Evolutionary conservation across 2,797 vertebrate genomes (phyloP).

Genomic region (Brotogeris chrysoptera): DNA sequence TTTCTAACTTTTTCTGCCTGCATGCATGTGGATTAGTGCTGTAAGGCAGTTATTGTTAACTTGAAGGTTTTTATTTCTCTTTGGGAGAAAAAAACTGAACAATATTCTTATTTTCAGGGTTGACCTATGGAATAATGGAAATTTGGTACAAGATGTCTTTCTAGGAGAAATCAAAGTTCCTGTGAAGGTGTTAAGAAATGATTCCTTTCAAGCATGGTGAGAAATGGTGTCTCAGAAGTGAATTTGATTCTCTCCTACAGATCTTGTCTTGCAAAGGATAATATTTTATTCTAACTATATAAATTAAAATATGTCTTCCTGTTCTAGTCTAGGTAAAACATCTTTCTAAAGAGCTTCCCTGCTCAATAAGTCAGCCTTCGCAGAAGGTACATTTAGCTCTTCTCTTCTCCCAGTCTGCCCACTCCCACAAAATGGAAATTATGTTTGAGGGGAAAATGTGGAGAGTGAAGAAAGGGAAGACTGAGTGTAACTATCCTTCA

Average conservation of each 20-base stretch:
- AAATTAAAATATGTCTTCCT: background rate
- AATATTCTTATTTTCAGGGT: conserved; percentile 83
- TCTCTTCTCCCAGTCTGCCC: background rate
- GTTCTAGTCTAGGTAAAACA: background rate
- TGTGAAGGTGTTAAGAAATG: conserved; percentile 89
- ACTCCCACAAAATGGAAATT: background rate
- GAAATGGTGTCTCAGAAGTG: conserved; percentile 9
- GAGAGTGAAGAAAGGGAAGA: background rate
- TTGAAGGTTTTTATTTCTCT: conserved; percentile 9
- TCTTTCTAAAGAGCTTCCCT: background rate
- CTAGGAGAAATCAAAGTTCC: conserved; percentile 94
- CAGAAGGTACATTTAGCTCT: background rate
- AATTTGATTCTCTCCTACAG: background rate
- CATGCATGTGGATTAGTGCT: conserved; percentile 73
- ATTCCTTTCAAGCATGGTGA: conserved; percentile 92
- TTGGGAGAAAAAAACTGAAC: background rate
- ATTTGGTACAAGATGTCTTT: conserved; percentile 94
- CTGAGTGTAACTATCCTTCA: fast-evolving
- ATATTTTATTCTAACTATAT: background rate
- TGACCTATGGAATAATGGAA: conserved; percentile 97
- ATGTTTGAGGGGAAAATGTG: fast-evolving
- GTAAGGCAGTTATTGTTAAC: conserved; percentile 6
- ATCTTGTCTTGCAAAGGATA: background rate
- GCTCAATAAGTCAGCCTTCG: background rate
- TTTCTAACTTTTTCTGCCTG: conserved; percentile 70